A percentile compares a stretch with the other conserved stretches of the same genome.
phyloP scores from a whole-genome alignment of 2,888 invertebrate genomes.

The Plagiodera versicolora region DNA sequence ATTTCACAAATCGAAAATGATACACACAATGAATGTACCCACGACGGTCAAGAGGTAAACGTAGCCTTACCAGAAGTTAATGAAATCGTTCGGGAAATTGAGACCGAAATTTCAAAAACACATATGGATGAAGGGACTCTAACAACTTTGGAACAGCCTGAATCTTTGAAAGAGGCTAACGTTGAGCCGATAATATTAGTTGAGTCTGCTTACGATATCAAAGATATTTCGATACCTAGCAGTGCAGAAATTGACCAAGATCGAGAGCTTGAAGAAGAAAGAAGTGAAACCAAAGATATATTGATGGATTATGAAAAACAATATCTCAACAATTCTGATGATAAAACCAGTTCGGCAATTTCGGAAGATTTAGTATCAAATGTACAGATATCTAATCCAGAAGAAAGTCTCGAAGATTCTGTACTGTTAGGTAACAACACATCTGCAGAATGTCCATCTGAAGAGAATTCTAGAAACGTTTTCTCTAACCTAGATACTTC shows the following conservation, averaged over 20 bases:
- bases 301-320: too few relatives aligned
- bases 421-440: too few relatives aligned
- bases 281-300: not conserved
- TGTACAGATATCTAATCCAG: too few relatives aligned
- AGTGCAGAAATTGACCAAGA: not conserved
- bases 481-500: not conserved
- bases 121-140: too few relatives aligned
- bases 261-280: not conserved
- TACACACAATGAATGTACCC: not conserved
- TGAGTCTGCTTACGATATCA: not conserved
- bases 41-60: not conserved
- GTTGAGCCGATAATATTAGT: not conserved
- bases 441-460: not conserved
- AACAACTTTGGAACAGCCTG: too few relatives aligned
- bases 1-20: constrained; percentile 5
- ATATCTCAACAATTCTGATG: too few relatives aligned
- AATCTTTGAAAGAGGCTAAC: not conserved
- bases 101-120: not conserved
- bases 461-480: not conserved
- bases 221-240: not conserved
- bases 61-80: not conserved
- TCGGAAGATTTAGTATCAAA: too few relatives aligned
- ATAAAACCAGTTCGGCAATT: too few relatives aligned
- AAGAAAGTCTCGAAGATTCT: not conserved
- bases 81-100: not conserved